A percentile compares a stretch with the other conserved stretches of the same genome.
Conservation (phyloP, 2,888 invertebrate species). For the Terebella lapidaria region DNA sequence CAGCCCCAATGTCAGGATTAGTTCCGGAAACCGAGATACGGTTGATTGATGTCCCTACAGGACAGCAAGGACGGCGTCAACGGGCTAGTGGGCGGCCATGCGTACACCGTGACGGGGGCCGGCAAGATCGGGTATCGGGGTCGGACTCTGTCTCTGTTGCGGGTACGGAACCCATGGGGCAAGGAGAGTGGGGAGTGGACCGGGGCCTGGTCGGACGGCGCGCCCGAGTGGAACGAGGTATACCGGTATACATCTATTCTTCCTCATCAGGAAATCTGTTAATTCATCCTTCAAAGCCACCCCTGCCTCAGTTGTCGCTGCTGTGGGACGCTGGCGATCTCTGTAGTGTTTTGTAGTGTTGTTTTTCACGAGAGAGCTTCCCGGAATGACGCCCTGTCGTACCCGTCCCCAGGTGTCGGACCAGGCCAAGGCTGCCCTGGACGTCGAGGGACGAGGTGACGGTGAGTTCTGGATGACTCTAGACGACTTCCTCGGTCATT, state of each 20-base stretch:
- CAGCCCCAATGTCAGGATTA: not conserved
- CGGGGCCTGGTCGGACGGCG: slow-evolving; percentile 66
- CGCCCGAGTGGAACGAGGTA: slow-evolving; percentile 9
- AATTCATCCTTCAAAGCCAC: too few relatives aligned
- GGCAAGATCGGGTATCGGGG: not conserved
- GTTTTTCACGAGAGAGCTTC: too few relatives aligned
- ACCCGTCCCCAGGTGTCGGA: not conserved
- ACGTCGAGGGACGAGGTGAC: slow-evolving; percentile 57
- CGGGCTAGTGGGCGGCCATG: not conserved
- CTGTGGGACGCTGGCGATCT: too few relatives aligned
- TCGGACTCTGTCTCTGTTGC: slow-evolving; percentile 31
- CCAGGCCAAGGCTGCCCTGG: slow-evolving; percentile 2
- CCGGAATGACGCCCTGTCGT: too few relatives aligned
- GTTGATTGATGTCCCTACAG: too few relatives aligned
- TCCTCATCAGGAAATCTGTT: too few relatives aligned
- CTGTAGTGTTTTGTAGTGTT: too few relatives aligned
- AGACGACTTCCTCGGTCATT: slow-evolving; percentile 65
- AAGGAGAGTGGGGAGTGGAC: slow-evolving; percentile 64
- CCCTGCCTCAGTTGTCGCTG: too few relatives aligned
- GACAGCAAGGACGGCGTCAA: not conserved
- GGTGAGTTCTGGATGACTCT: slow-evolving; percentile 74
- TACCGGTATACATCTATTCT: too few relatives aligned
- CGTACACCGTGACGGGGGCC: not conserved
- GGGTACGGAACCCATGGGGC: slow-evolving; percentile 67
- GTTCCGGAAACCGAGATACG: too few relatives aligned